Evolutionary conservation across 2,113 vertebrate species (phyloP), one percentile per base, ranked within the genome.

Genomic region (Typhlomys cinereus): DNA sequence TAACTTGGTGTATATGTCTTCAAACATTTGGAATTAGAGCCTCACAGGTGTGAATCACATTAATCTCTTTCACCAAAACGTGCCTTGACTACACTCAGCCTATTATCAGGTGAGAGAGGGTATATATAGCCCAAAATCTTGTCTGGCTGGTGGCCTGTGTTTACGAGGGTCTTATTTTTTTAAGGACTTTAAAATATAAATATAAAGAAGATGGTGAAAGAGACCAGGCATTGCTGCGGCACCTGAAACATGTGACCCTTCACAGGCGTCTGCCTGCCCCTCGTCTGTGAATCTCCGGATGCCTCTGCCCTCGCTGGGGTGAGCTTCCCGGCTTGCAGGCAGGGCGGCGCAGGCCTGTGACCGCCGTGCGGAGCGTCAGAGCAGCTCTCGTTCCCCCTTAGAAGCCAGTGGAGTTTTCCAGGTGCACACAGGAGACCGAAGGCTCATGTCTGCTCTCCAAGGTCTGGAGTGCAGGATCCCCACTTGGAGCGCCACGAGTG

Each of bases 201-300:
- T 39, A 89, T 61, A 36, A 85, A 70, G 76, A 67, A 78, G 18
- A 82, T 59, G 71, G 85, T 54, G 31, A 36, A 90, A 59, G 83
- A 76, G 81, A 57, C 61, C 82, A 88, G 41, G 61, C 21, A 78
- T 39, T n/a, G 13, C 74, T 36, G 85, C 52, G 29, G n/a, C 39
- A 23, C 50, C 76, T 92, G 66, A 73, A 88, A 81, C 54, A 67
- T 59, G 2, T 6, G 61, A 52, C 23, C 48, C n/a, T 89, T 54
- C n/a, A n/a, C n/a, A n/a, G n/a, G n/a, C n/a, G n/a, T 21, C 84
- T 70, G 66, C 78, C 57, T 73, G 39, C 2, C 34, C 4, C 15
- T 54, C 7, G 29, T 39, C 76, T 25, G 8, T 27, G 66, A 54
- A n/a, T n/a, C n/a, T n/a, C n/a, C n/a, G n/a, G n/a, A n/a, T n/a